These are phyloP conservation scores for Drosophila anceps DNA, from an alignment of 2,888 invertebrate genomes.

Conservation along the genomic window DNA sequence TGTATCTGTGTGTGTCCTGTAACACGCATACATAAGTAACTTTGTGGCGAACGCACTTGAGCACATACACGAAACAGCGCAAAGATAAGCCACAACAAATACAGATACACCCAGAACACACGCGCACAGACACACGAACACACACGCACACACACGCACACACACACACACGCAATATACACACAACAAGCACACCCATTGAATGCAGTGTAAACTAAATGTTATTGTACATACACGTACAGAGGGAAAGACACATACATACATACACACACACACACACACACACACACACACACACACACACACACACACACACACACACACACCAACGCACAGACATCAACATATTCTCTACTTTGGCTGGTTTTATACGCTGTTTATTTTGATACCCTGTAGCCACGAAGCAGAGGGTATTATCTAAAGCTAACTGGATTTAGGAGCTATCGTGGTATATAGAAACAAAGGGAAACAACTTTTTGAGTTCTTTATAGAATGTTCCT, in stretches of 20 bases:
- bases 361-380: slow-evolving; percentile 52
- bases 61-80: slow-evolving; percentile 30
- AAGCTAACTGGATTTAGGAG: not conserved
- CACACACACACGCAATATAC: not conserved
- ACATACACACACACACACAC: slow-evolving; percentile 14
- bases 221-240: slow-evolving; percentile 54
- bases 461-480: no score
- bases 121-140: slow-evolving; percentile 18
- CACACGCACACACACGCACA: slow-evolving; percentile 17
- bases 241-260: slow-evolving; percentile 1
- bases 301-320: not conserved
- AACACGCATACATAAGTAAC: slow-evolving; percentile 28
- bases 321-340: not conserved
- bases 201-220: slow-evolving; percentile 76
- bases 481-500: no score
- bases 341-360: slow-evolving; percentile 43
- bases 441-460: not conserved
- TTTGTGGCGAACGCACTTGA: slow-evolving; percentile 69
- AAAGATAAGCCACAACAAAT: slow-evolving; percentile 19
- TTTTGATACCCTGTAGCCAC: slow-evolving; percentile 11
- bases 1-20: no score
- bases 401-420: not conserved
- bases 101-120: slow-evolving; percentile 26
- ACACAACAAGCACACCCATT: slow-evolving; percentile 37
- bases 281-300: slow-evolving; percentile 27